Base-by-base conservation (phyloP, 1,140 invertebrate genomes). In the Eueides isabella region DNA sequence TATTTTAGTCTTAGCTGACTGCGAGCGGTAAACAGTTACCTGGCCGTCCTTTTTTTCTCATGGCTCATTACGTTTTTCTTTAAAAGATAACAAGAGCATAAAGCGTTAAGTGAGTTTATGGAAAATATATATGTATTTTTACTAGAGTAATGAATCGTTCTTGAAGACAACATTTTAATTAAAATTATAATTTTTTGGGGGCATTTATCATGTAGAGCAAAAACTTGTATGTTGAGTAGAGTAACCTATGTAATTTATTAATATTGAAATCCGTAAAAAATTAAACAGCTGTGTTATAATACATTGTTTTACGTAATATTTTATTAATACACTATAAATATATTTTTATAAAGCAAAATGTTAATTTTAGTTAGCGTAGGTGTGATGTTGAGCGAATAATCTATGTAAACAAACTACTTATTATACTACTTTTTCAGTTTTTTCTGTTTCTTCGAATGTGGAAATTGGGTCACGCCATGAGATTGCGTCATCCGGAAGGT, bases 51-150 rank as follows among this genome's bases (percentile, higher is more conserved):
- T 83, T 84, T 84, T 80, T 83, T 75, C 76, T 79, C 71, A 83
- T 80, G 80, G 80, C 80, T 86, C 85, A 87, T 87, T 88, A 83
- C 61, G 75, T 86, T 84, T 85, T 87, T 85, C 84, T 87, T 85
- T 84, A 85, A 85, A 84, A 77, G 84, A 79, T 86, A 84, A 85
- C 75, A 80, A 70, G 77, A 74, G 79, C 85, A 79, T 81, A 77
- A 80, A 75, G 81, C 83, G 82, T 89, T 75, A 88, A 44, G 41
- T 44, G 16, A 44, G n/a, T 44, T 44, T 44, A n/a, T n/a, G n/a
- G 41, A 44, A 44, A 44, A 44, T 44, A 44, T 44, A n/a, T 19
- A 44, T 44, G 9, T n/a, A 19, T 44, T 44, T 44, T 44, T 44
- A 16, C 16, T 44, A 19, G 41, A 44, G 16, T 19, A 44, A 44